Evolutionary conservation across 2,888 invertebrate species (phyloP), one percentile per base, ranked within the genome.

Genomic region (Thecocarcelia acutangulata): DNA sequence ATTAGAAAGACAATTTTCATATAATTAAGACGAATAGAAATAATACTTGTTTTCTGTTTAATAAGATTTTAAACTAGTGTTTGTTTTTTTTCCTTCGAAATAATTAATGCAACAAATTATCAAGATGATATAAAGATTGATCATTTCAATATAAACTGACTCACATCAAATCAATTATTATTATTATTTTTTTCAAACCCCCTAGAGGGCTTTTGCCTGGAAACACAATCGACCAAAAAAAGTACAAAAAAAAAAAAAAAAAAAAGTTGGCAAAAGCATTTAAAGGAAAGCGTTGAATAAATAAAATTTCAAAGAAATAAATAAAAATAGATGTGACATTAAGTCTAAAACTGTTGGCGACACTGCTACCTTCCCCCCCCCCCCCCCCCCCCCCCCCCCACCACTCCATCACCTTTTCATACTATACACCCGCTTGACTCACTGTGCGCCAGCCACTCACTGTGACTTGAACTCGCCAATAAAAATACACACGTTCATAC

Each of bases 321-420:
- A 52, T 61, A 61, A 50, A 72, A 72, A 72, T 72, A 72, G 52
- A 58, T 40, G 48, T 66, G 74, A 74, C 58, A 66, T 48, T 24
- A 64, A 74, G 46, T 37, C 37, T 19, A 66, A 66, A 74, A 56
- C n/a, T 17, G 17, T 37, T 21, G 4, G 24, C 44, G 50, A 4
- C 44, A 6, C 33, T 19, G 1, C n/a, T 24, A 21, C 9, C 33
- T n/a, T 21, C n/a, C 13, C n/a, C 13, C 21, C 44, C n/a, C 42
- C n/a, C n/a, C n/a, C n/a, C n/a, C n/a, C n/a, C n/a, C n/a, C n/a
- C n/a, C n/a, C n/a, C n/a, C n/a, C n/a, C n/a, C n/a, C n/a, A n/a
- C n/a, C n/a, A n/a, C n/a, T n/a, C n/a, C n/a, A n/a, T n/a, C n/a
- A n/a, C n/a, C n/a, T n/a, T n/a, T n/a, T n/a, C n/a, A n/a, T n/a